A percentile compares a stretch with the other conserved stretches of the same genome.
Evolutionary conservation across 1,140 invertebrate species (phyloP).

Genomic region (Drosophila fuyamai): DNA sequence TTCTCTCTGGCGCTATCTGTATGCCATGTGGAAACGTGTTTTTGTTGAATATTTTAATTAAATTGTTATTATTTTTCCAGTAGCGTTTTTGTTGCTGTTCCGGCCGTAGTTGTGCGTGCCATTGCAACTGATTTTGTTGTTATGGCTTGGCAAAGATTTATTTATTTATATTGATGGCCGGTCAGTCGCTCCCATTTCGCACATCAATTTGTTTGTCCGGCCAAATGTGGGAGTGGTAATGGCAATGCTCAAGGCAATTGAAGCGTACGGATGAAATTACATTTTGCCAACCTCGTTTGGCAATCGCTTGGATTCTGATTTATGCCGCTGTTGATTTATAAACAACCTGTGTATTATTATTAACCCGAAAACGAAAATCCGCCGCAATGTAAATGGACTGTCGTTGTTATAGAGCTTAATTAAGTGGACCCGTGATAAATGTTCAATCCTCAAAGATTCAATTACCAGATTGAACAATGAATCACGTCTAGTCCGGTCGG

Average conservation of each 20-base stretch:
- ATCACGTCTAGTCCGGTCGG: background rate
- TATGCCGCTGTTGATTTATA: slow-evolving; percentile 76
- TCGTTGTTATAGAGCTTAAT: slow-evolving; percentile 48
- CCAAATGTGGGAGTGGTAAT: slow-evolving; percentile 20
- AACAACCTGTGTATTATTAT: slow-evolving; percentile 81
- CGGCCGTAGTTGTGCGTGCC: slow-evolving; percentile 59
- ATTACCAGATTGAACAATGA: slow-evolving; percentile 15
- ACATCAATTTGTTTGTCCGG: slow-evolving; percentile 65
- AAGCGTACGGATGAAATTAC: slow-evolving; percentile 72
- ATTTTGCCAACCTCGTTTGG: slow-evolving; percentile 58
- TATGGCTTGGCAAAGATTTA: slow-evolving; percentile 78
- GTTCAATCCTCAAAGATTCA: slow-evolving; percentile 12
- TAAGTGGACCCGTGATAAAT: slow-evolving; percentile 42
- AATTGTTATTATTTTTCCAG: slow-evolving; percentile 81
- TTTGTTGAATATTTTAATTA: slow-evolving; percentile 80
- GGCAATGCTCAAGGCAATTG: slow-evolving; percentile 76
- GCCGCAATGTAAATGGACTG: slow-evolving; percentile 47
- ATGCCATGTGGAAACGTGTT: slow-evolving; percentile 56
- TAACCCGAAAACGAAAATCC: slow-evolving; percentile 55
- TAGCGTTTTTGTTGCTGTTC: slow-evolving; percentile 31
- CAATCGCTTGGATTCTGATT: slow-evolving; percentile 60
- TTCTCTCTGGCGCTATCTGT: slow-evolving; percentile 31
- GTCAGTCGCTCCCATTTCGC: slow-evolving; percentile 40
- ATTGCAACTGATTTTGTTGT: slow-evolving; percentile 80
- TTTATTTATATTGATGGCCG: slow-evolving; percentile 79